Conservation (phyloP, 2,797 vertebrate genomes). For the Pagetopsis macropterus region DNA sequence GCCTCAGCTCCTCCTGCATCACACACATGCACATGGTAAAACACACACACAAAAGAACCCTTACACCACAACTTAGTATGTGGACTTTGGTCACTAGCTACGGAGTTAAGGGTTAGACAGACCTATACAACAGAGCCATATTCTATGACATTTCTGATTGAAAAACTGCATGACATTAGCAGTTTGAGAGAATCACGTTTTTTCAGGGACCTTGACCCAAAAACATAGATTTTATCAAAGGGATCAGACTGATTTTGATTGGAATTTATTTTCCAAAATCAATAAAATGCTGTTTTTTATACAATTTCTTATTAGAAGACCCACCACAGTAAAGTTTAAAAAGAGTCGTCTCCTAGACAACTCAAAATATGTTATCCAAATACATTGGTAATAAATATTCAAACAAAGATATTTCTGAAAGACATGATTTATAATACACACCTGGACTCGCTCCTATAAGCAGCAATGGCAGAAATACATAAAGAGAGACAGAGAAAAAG, state of each 20-base stretch:
- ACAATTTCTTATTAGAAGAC: neutral
- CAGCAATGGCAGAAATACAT: conserved; percentile 40
- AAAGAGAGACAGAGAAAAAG: conserved; percentile 10
- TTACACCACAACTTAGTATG: neutral
- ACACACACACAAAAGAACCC: neutral
- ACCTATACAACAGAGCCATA: neutral
- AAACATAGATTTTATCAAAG: neutral
- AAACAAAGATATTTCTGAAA: neutral
- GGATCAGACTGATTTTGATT: neutral
- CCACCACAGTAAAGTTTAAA: neutral
- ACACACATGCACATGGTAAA: conserved; percentile 26
- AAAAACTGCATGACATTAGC: neutral
- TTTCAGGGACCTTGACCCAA: neutral
- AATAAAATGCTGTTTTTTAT: neutral
- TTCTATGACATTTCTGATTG: neutral
- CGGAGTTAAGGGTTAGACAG: neutral
- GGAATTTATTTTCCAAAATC: neutral
- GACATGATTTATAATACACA: conserved; percentile 39
- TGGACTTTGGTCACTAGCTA: neutral
- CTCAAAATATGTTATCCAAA: neutral
- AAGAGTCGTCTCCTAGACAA: neutral
- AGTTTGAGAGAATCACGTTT: neutral
- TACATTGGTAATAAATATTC: neutral
- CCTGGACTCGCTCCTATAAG: conserved; percentile 81
- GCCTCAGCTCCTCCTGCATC: conserved; percentile 90